Percentiles rank a stretch among this genome's conserved stretches.
phyloP scores from a whole-genome alignment of 2,888 invertebrate species.

The Aphidius colemani region DNA sequence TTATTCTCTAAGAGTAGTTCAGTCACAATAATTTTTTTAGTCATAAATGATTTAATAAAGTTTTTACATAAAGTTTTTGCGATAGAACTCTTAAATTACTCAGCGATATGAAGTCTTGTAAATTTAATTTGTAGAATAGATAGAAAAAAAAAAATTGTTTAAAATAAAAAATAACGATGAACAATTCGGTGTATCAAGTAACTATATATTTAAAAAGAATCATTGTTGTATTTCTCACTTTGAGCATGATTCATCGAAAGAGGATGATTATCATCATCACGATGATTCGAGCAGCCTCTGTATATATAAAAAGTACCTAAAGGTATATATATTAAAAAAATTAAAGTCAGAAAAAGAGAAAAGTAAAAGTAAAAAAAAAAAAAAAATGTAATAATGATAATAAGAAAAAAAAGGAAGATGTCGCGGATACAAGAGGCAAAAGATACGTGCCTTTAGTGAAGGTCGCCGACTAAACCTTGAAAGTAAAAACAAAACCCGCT shows the following conservation, averaged over 20 bases:
- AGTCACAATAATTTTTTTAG: too few relatives aligned
- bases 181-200: too few relatives aligned
- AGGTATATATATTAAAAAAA: neutral
- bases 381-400: slow-evolving; percentile 1
- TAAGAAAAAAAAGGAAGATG: slow-evolving; percentile 7
- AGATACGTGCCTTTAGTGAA: slow-evolving; percentile 13
- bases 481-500: slow-evolving; percentile 14
- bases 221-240: neutral
- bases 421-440: slow-evolving; percentile 3
- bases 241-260: slow-evolving; percentile 31
- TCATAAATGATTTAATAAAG: too few relatives aligned
- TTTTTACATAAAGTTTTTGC: too few relatives aligned
- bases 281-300: slow-evolving; percentile 28
- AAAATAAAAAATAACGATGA: too few relatives aligned
- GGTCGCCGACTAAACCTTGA: slow-evolving; percentile 22
- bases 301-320: neutral
- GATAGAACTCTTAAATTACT: too few relatives aligned
- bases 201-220: too few relatives aligned
- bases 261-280: slow-evolving; percentile 8
- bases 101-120: too few relatives aligned
- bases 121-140: too few relatives aligned
- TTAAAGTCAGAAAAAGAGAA: slow-evolving; percentile 1
- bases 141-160: too few relatives aligned
- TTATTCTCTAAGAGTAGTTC: too few relatives aligned
- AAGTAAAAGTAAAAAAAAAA: neutral